These are phyloP conservation scores for Meteorus sp. DNA, from an alignment of 1,140 invertebrate genomes.

Conservation along the genomic window DNA sequence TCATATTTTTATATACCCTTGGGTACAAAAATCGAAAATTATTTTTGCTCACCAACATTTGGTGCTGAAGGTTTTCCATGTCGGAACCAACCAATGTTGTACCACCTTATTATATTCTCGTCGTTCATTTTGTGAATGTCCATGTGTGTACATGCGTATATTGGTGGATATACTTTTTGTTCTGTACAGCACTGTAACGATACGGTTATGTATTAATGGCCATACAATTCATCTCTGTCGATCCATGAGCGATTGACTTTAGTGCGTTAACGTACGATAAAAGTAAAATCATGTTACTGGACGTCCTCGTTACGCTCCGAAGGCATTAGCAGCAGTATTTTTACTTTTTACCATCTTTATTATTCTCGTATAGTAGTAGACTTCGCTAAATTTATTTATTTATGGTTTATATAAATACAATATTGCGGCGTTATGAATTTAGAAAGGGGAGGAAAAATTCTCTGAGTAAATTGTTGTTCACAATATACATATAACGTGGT, in stretches of 20 bases:
- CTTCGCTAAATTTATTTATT: too few species aligned
- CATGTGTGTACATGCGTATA: constrained; percentile 1
- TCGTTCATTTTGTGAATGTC: neutral
- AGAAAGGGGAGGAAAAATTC: neutral
- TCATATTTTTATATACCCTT: neutral
- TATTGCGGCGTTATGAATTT: neutral
- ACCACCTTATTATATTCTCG: neutral
- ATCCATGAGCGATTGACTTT: constrained; percentile 20
- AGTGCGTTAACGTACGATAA: constrained; percentile 28
- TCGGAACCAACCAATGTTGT: too few species aligned
- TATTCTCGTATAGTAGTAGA: too few species aligned
- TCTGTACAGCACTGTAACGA: neutral
- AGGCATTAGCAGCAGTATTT: constrained; percentile 14
- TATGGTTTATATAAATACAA: neutral
- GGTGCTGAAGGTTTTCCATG: too few species aligned
- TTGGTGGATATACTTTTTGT: constrained; percentile 24
- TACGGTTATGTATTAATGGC: constrained; percentile 24
- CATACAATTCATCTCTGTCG: constrained; percentile 28
- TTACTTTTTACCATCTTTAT: constrained; percentile 25
- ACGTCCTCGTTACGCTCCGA: constrained; percentile 23
- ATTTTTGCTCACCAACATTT: neutral
- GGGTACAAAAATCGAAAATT: constrained; percentile 10
- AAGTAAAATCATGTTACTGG: constrained; percentile 32
- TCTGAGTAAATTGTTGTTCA: neutral
- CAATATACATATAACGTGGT: too few species aligned